Base-by-base conservation (phyloP, 2,113 vertebrate species). In the Tiliqua scincoides region DNA sequence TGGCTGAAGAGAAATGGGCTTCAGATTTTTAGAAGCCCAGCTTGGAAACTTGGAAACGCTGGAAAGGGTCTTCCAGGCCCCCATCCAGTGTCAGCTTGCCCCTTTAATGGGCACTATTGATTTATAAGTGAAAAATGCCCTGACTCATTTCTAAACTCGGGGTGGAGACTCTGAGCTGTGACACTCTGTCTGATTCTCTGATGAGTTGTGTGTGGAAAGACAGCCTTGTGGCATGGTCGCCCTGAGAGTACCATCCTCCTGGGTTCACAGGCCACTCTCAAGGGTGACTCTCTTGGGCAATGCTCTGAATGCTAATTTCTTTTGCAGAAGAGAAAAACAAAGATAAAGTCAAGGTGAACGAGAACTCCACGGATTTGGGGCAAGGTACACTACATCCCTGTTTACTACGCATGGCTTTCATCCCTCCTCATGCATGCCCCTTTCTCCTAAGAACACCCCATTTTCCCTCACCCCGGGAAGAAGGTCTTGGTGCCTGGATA, bases 311-410 rank as follows among this genome's bases (percentile, higher is more conserved):
- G 75, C 62, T 84, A 73, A 91, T 10, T 61, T 65, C 1, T 92
- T 87, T 86, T 80, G 73, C 93, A 97, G 97, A 97, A 52, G 97
- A 97, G 79, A 97, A 95, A 93, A 96, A 76, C 81, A 96, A 90
- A 87, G 96, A 96, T 75, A 97, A 96, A 89, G 92, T 82, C 7
- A 97, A 94, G 93, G 95, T 90, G 87, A 95, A 88, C 0, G 95
- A 96, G 74, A 97, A 95, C 1, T 80, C 86, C 68, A 96, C 96
- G 3, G 96, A 96, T 59, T 23, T 74, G 40, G 25, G 87, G 21
- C 94, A 92, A 97, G 97, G 97, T 97, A 96, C 40, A 70, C 2
- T 14, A 54, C 20, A 67, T 35, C 2, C n/a, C n/a, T 91, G 37
- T 85, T 85, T 52, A 54, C 82, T 4, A 0, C 61, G 92, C 93